Conservation (phyloP, 2,113 vertebrate species). For the Paradoxurus hermaphroditus region DNA sequence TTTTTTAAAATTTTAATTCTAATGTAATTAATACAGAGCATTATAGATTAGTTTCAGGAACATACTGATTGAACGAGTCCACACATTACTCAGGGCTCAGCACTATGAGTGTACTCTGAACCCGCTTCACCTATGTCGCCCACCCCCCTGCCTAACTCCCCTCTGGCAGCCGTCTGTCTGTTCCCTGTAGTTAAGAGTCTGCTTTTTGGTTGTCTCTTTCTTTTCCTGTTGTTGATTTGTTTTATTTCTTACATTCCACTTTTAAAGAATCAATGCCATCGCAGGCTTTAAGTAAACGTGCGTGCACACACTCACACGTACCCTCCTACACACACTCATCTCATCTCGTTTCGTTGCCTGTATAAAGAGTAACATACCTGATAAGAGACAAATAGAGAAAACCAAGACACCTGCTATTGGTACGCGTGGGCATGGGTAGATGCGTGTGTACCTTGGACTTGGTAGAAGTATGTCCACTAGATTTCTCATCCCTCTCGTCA, state of each 20-base stretch:
- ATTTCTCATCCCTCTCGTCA: too few species aligned
- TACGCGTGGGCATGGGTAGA: fast-evolving
- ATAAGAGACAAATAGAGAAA: background rate
- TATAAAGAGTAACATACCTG: background rate
- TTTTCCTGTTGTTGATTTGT: background rate
- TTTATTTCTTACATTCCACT: background rate
- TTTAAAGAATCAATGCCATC: background rate
- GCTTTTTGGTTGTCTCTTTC: background rate
- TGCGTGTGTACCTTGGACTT: fast-evolving
- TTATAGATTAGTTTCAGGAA: background rate
- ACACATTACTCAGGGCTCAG: background rate
- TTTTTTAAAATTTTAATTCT: background rate
- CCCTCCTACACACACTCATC: background rate
- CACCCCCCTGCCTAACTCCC: background rate
- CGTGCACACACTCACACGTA: fast-evolving
- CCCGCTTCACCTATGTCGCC: background rate
- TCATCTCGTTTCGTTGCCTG: background rate
- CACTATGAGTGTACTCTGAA: background rate
- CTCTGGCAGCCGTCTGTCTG: background rate
- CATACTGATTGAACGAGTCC: background rate
- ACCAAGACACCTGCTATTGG: background rate
- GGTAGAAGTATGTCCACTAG: too few species aligned
- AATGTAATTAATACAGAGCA: background rate
- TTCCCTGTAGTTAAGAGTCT: background rate
- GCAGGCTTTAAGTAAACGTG: background rate